Evolutionary conservation across 2,797 vertebrate genomes (phyloP).

Genomic region (Chaetodon trifasciatus): DNA sequence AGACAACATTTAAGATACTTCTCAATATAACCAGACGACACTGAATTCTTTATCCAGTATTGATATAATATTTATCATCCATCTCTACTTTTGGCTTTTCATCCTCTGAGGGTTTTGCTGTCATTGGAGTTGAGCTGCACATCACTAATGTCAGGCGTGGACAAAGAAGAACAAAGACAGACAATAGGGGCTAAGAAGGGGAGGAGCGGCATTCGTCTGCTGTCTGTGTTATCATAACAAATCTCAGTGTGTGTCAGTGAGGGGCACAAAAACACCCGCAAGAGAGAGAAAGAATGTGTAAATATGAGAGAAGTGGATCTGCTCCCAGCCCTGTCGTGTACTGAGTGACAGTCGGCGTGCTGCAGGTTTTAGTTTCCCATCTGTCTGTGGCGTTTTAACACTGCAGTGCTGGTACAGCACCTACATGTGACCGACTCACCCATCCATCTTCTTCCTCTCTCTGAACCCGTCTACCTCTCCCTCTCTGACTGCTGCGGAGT

Average conservation of each 20-base stretch:
- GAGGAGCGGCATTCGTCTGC: slow-evolving; percentile 46
- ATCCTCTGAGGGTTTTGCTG: slow-evolving; percentile 10
- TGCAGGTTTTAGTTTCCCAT: slow-evolving; percentile 63
- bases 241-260: slow-evolving; percentile 47
- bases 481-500: slow-evolving; percentile 25
- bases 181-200: slow-evolving; percentile 39
- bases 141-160: slow-evolving; percentile 8
- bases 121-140: slow-evolving; percentile 23
- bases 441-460: slow-evolving; percentile 26
- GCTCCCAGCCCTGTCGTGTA: slow-evolving; percentile 20
- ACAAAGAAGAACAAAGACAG: slow-evolving; percentile 34
- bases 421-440: slow-evolving; percentile 46
- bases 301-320: slow-evolving; percentile 56
- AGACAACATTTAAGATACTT: neutral
- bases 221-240: slow-evolving; percentile 78
- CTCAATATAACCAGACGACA: neutral
- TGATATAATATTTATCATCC: neutral
- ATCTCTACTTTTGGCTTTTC: neutral
- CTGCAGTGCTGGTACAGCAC: slow-evolving; percentile 44
- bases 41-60: neutral
- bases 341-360: slow-evolving; percentile 60
- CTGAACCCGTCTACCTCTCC: neutral
- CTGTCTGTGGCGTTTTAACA: slow-evolving; percentile 56
- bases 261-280: slow-evolving; percentile 11
- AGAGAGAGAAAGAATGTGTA: slow-evolving; percentile 55